Evolutionary conservation across 1,140 invertebrate species (phyloP), one percentile per base, ranked within the genome.

Genomic region (Reticulitermes speratus): DNA sequence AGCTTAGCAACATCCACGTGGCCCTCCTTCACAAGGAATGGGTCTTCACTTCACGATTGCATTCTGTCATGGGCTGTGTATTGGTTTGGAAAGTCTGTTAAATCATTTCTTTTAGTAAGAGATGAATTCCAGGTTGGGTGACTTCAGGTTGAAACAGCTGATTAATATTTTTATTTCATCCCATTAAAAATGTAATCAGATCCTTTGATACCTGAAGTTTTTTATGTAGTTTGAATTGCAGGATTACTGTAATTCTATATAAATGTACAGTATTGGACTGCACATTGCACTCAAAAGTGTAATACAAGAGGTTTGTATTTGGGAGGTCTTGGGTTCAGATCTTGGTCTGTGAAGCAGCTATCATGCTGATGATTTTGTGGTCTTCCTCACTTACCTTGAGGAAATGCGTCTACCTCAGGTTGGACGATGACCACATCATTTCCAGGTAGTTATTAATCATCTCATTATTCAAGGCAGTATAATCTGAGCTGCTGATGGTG

Each of bases 71-170:
- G 85, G 69, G 69, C 52, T 86, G 8, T 86, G 85, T 86, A 82
- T 86, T 86, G 86, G 81, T 84, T 86, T 82, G 81, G 81, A 82
- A 82, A 82, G 44, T 44, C 44, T 82, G 59, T 45, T 86, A 84
- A 84, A 84, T 55, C 83, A 86, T 86, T 84, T 86, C 83, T 86
- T 86, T 86, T 86, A 86, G n/a, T 45, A 83, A 55, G 86, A 86
- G 86, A 48, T 85, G 85, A 82, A 75, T 85, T 85, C 85, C 85
- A 85, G 82, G 82, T 84, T 86, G 86, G 86, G 65, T 86, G 86
- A 86, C 86, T 86, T 86, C 86, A 86, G 86, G 86, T 83, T 86
- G 82, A 86, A 52, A 84, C 85, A 85, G 85, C 83, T 86, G 86
- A 83, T 59, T 83, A 83, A 75, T 86, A 83, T 86, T 84, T 84